Evolutionary conservation across 2,113 vertebrate genomes (phyloP), one percentile per base, ranked within the genome.

Genomic region (Sinocyclocheilus anshuiensis): DNA sequence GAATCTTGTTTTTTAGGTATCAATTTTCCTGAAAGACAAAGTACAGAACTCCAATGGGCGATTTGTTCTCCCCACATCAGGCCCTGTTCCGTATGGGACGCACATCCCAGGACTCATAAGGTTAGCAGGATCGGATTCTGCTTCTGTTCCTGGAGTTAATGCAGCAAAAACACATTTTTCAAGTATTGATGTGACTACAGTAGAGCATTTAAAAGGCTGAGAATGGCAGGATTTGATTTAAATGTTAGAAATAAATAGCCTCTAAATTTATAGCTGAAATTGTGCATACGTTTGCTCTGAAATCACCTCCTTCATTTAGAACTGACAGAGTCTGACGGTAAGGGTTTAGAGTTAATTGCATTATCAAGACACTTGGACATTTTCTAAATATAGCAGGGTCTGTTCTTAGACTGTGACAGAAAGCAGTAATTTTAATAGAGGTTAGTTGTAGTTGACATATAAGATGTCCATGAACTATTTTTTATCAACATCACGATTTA

Each of bases 21-120:
- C 98, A 72, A 98, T 99, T 93, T 99, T 99, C 89, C 94, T 99
- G 59, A 99, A 99, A 92, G 98, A 99, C 57, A 98, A 96, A 95
- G 98, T 99, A 24, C 98, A 99, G 65, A 99, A 98, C 90, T 98
- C 98, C 0, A 99, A 98, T 0, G 98, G 98, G 0, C 97, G 96
- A 75, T 99, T 99, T 63, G 97, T 97, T 84, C 96, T 99, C 86
- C 97, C 97, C 0, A 96, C 94, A 67, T 97, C 96, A 0, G 97
- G 98, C 67, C 96, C 97, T 2, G 96, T 99, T 84, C 98, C 98
- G 0, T 95, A 96, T 93, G 97, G 97, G 57, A 97, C 96, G 9
- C 96, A 97, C 87, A 92, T 96, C 9, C 98, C 98, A 6, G 96
- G 98, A 59, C 91, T 96, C 87, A 98, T 99, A 92, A 97, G 98